Base-by-base conservation (phyloP, 2,888 invertebrate species). In the Papilio demoleus region DNA sequence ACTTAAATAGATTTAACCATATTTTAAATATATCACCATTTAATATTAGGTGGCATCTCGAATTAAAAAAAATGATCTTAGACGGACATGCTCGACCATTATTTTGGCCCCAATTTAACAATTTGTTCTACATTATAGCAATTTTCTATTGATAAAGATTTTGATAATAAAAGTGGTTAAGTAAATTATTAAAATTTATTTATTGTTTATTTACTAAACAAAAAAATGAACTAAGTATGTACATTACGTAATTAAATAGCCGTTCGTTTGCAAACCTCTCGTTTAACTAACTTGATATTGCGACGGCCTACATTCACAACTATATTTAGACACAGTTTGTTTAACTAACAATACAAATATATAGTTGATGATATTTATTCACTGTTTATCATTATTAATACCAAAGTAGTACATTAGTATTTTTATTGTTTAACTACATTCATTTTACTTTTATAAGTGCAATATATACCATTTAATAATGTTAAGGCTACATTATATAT, bases 221-320 rank as follows among this genome's bases (percentile, higher is more conserved):
- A 61, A 50, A 38, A 11, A 31, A 4, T 59, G 45, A 19, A 50
- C 59, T 12, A 56, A 62, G 60, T 36, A 67, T 62, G 56, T 42
- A 62, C 53, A 11, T 38, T 58, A 34, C 14, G 24, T 64, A 64
- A 68, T 47, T 63, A 68, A 68, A 63, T 63, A 58, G 22, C 56
- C 34, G 62, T 45, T 45, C 58, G 67, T 67, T 67, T 63, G 36
- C 56, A 19, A 56, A 42, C 42, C 59, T 36, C 58, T 45, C 58
- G 27, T 64, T 61, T 56, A 67, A 63, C 58, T 68, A 63, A 68
- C 63, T 68, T 59, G 36, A 45, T 61, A 56, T 67, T 63, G 67
- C 67, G 42, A 14, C 45, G 36, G 63, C 34, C 45, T 62, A 56
- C 50, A 56, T 67, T 53, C 67, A 45, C 42, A 67, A 67, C 62